Evolutionary conservation across 2,797 vertebrate species (phyloP).

Genomic region (Notamacropus eugenii): DNA sequence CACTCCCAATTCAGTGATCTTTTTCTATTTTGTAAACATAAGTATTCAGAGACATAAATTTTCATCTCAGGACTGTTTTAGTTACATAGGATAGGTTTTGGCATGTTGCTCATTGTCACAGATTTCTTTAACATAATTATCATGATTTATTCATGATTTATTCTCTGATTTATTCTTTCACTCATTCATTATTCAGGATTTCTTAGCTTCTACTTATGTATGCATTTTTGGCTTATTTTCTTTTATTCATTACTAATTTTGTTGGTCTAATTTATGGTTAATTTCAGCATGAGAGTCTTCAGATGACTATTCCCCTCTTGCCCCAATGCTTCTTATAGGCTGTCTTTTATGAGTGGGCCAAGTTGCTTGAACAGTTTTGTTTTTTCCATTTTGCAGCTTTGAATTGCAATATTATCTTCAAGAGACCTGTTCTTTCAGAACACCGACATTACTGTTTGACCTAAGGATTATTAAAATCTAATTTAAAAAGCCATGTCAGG

Average conservation of each 20-base stretch:
- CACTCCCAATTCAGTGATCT: background rate
- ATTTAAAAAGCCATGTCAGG: slow-evolving; percentile 29
- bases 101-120: background rate
- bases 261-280: background rate
- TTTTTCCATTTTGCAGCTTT: slow-evolving; percentile 39
- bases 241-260: background rate
- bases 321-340: slow-evolving; percentile 21
- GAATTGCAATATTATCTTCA: slow-evolving; percentile 3
- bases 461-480: slow-evolving; percentile 24
- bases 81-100: background rate
- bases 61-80: background rate
- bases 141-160: background rate
- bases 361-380: background rate
- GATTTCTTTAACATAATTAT: background rate
- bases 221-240: background rate
- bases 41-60: background rate
- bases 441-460: slow-evolving; percentile 18
- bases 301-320: slow-evolving; percentile 8
- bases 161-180: background rate
- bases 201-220: background rate
- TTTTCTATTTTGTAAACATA: background rate
- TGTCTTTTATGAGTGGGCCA: background rate
- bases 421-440: slow-evolving; percentile 29
- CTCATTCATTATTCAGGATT: background rate
- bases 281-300: slow-evolving; percentile 23